phyloP scores from a whole-genome alignment of 1,140 invertebrate species.

The Lamellibrachia luymesi region DNA sequence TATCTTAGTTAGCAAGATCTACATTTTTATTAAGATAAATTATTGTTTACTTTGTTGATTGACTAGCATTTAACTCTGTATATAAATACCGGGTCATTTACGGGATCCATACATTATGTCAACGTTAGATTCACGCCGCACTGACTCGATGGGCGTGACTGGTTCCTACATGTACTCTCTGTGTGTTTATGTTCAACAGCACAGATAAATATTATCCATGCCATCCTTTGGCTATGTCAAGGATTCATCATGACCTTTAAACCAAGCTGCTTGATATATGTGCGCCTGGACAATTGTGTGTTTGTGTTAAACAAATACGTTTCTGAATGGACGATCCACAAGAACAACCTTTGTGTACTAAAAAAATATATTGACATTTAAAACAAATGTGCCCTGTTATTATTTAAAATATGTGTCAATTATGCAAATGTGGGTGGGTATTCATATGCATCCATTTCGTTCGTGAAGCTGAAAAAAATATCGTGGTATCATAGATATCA shows the following conservation, averaged over 20 bases:
- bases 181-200: background rate
- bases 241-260: background rate
- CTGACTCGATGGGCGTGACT: background rate
- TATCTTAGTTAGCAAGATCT: no score
- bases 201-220: no score
- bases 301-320: background rate
- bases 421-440: background rate
- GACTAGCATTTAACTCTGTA: no score
- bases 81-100: no score
- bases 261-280: background rate
- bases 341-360: background rate
- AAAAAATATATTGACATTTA: background rate
- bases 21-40: no score
- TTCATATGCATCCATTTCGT: background rate
- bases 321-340: background rate
- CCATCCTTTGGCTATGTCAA: background rate
- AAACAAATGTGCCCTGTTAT: background rate
- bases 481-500: background rate
- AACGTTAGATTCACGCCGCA: no score
- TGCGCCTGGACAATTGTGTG: background rate
- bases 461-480: background rate
- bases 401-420: background rate
- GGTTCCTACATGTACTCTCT: background rate
- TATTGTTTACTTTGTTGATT: no score
- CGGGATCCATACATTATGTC: no score